A percentile compares a stretch with the other conserved stretches of the same genome.
Conservation (phyloP, 2,113 vertebrate genomes). For the Nesogale talazaci region DNA sequence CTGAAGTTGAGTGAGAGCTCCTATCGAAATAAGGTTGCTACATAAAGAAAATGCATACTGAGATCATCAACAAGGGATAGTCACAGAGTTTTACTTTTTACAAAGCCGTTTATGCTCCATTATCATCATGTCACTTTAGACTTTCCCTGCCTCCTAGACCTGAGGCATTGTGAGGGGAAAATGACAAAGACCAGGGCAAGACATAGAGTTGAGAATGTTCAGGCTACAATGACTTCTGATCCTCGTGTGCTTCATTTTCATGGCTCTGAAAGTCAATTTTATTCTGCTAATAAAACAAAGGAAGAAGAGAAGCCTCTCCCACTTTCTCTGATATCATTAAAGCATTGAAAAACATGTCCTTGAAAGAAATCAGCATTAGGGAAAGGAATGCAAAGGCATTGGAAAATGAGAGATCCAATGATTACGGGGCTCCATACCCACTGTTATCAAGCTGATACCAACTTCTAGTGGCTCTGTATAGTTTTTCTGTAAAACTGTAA, state of each 20-base stretch:
- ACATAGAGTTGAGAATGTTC: conserved; percentile 6
- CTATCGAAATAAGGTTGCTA: conserved; percentile 31
- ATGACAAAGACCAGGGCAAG: conserved; percentile 18
- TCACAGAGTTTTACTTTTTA: conserved; percentile 8
- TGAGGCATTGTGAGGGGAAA: conserved; percentile 22
- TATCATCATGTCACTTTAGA: conserved; percentile 54
- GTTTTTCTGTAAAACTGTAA: too few species aligned
- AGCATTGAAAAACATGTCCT: conserved; percentile 5
- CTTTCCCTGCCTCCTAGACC: background rate
- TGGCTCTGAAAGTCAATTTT: background rate
- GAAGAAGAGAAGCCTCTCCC: background rate
- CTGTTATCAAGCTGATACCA: too few species aligned
- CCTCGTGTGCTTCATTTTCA: conserved; percentile 2
- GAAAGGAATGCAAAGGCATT: background rate
- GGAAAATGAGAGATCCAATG: background rate
- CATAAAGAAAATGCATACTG: conserved; percentile 38
- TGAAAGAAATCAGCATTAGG: conserved; percentile 34
- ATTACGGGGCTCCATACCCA: too few species aligned
- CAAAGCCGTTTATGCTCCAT: conserved; percentile 31
- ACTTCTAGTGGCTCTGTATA: too few species aligned
- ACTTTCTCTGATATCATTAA: background rate
- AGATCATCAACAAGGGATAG: conserved; percentile 57
- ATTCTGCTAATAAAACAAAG: conserved; percentile 31
- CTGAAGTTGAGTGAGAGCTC: conserved; percentile 6
- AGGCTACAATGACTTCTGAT: conserved; percentile 34